Evolutionary conservation across 2,797 vertebrate species (phyloP).

Genomic region (Gila robusta): DNA sequence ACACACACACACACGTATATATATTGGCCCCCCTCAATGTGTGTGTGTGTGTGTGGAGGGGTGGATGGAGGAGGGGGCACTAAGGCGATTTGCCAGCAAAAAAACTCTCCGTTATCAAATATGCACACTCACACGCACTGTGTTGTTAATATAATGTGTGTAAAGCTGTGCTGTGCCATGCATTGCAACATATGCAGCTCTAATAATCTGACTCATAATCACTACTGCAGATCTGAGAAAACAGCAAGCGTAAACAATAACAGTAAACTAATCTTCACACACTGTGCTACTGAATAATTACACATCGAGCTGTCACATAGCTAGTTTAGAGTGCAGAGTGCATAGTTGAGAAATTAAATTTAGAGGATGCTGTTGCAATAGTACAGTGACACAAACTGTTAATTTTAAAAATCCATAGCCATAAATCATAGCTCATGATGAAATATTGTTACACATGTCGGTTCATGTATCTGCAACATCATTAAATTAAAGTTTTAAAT

Average conservation of each 20-base stretch:
- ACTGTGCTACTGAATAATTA: conserved; percentile 20
- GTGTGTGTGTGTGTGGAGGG: not conserved
- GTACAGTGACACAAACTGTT: not conserved
- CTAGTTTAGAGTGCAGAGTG: not conserved
- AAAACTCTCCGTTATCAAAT: not conserved
- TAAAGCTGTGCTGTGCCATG: conserved; percentile 18
- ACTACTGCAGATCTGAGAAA: conserved; percentile 32
- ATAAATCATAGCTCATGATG: conserved; percentile 58
- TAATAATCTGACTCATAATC: conserved; percentile 51
- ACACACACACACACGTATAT: no score
- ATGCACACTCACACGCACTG: conserved; percentile 31
- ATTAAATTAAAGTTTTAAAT: not conserved
- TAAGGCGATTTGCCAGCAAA: not conserved
- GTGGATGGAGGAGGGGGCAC: not conserved
- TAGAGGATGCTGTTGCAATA: not conserved
- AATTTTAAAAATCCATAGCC: conserved; percentile 53
- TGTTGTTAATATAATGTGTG: conserved; percentile 36
- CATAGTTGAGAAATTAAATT: conserved; percentile 1
- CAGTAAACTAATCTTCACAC: conserved; percentile 30
- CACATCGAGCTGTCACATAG: not conserved
- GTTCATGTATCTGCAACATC: conserved; percentile 3
- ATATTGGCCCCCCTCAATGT: not conserved
- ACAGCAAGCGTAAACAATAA: conserved; percentile 5
- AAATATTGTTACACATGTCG: conserved; percentile 3
- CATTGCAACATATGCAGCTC: conserved; percentile 28